Evolutionary conservation across 2,888 invertebrate species (phyloP).

Genomic region (Orthosia gracilis): DNA sequence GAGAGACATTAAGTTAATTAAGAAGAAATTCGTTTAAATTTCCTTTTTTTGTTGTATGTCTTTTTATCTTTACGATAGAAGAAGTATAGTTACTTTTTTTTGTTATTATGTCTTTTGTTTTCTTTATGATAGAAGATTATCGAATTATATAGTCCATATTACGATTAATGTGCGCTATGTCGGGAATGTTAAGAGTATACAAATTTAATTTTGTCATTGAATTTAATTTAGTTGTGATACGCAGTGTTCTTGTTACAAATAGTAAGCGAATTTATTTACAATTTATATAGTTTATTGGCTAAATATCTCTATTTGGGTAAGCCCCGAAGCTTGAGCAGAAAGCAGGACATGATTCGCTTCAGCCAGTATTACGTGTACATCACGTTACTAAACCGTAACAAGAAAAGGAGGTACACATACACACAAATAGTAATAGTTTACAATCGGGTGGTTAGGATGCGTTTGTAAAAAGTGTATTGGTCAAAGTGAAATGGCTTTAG

Average conservation of each 20-base stretch:
- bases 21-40: neutral
- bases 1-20: neutral
- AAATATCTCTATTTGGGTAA: neutral
- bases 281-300: conserved; percentile 11
- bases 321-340: neutral
- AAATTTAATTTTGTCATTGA: conserved; percentile 46
- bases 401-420: conserved; percentile 16
- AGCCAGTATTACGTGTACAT: conserved; percentile 5
- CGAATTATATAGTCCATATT: conserved; percentile 6
- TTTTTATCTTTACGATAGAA: conserved; percentile 9
- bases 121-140: conserved; percentile 10
- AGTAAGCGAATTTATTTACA: conserved; percentile 10
- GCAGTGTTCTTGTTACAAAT: conserved; percentile 29
- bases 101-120: conserved; percentile 6
- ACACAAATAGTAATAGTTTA: conserved; percentile 41
- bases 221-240: conserved; percentile 33
- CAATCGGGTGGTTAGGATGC: neutral
- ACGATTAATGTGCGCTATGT: conserved; percentile 4
- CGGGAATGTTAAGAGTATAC: conserved; percentile 46
- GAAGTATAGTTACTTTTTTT: neutral
- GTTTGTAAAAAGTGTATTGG: too few relatives aligned
- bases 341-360: neutral
- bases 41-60: neutral
- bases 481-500: too few relatives aligned
- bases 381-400: conserved; percentile 5